Percentiles rank a stretch among this genome's conserved stretches.
These are phyloP conservation scores for Phalloptychus januarius DNA, from an alignment of 2,797 vertebrate genomes.

Conservation along the genomic window DNA sequence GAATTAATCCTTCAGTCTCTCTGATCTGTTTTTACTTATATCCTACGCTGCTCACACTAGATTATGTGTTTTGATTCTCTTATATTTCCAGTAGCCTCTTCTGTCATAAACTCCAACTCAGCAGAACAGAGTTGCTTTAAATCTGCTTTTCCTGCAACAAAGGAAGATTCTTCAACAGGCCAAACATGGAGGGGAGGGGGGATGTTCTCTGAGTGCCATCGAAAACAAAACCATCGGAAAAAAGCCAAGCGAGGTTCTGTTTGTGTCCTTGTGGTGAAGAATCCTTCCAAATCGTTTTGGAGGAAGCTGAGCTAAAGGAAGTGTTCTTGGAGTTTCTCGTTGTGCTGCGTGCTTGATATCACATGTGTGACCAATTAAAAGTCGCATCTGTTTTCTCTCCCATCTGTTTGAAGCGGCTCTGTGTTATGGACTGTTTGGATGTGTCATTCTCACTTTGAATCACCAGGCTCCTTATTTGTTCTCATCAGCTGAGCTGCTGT, in stretches of 20 bases:
- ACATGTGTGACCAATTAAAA: constrained; percentile 79
- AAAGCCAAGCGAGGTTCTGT: constrained; percentile 22
- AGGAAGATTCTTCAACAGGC: constrained; percentile 36
- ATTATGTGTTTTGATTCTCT: background rate
- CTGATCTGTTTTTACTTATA: constrained; percentile 17
- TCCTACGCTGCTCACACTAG: constrained; percentile 9
- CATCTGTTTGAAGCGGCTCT: constrained; percentile 64
- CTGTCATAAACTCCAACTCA: constrained; percentile 33
- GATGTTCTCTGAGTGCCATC: constrained; percentile 39
- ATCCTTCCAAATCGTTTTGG: constrained; percentile 47
- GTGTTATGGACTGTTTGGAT: constrained; percentile 59
- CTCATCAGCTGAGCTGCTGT: constrained; percentile 60
- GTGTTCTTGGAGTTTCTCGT: constrained; percentile 42
- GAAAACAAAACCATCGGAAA: constrained; percentile 7
- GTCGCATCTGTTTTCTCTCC: constrained; percentile 64
- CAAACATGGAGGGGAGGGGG: constrained; percentile 29
- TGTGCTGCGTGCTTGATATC: constrained; percentile 66
- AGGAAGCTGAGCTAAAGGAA: constrained; percentile 39
- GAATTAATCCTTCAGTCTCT: background rate
- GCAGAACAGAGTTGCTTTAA: constrained; percentile 38
- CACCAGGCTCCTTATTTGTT: constrained; percentile 60
- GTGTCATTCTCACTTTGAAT: constrained; percentile 59
- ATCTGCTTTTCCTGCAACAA: constrained; percentile 51
- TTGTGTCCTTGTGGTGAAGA: constrained; percentile 58
- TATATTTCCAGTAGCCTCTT: background rate